Conservation (phyloP, 2,888 invertebrate species). For the Microplitis deprimator region DNA sequence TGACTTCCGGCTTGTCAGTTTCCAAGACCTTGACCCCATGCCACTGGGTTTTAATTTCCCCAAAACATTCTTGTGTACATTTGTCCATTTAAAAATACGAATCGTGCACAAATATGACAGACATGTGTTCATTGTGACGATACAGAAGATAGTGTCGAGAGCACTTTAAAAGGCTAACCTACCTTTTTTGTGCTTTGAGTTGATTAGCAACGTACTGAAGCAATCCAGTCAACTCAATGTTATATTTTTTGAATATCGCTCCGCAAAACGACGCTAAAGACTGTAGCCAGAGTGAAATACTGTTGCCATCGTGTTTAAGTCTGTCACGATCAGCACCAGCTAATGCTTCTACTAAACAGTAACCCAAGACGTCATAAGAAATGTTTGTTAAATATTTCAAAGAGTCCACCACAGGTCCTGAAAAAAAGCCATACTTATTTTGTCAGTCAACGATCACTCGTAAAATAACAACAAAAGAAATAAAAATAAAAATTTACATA, state of each 20-base stretch:
- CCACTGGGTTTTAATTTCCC: slow-evolving; percentile 36
- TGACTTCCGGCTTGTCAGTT: slow-evolving; percentile 45
- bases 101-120: slow-evolving; percentile 23
- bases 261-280: slow-evolving; percentile 96
- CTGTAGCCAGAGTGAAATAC: slow-evolving; percentile 94
- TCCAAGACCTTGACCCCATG: slow-evolving; percentile 49
- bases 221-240: slow-evolving; percentile 94
- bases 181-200: slow-evolving; percentile 96
- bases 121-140: slow-evolving; percentile 14
- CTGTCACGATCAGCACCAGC: slow-evolving; percentile 83
- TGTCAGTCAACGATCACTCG: neutral
- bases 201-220: slow-evolving; percentile 98
- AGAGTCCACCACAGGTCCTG: slow-evolving; percentile 94
- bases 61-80: slow-evolving; percentile 20
- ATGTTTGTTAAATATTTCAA: slow-evolving; percentile 95
- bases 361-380: slow-evolving; percentile 96
- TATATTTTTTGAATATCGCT: slow-evolving; percentile 96
- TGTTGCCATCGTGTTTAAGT: slow-evolving; percentile 90
- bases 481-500: slow-evolving; percentile 41
- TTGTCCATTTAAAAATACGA: slow-evolving; percentile 22
- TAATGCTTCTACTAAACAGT: slow-evolving; percentile 94
- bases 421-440: slow-evolving; percentile 18
- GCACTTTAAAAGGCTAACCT: slow-evolving; percentile 51
- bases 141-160: slow-evolving; percentile 18
- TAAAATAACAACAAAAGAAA: slow-evolving; percentile 11